Conservation (phyloP, 2,888 invertebrate genomes). For the Beris morrisii region DNA sequence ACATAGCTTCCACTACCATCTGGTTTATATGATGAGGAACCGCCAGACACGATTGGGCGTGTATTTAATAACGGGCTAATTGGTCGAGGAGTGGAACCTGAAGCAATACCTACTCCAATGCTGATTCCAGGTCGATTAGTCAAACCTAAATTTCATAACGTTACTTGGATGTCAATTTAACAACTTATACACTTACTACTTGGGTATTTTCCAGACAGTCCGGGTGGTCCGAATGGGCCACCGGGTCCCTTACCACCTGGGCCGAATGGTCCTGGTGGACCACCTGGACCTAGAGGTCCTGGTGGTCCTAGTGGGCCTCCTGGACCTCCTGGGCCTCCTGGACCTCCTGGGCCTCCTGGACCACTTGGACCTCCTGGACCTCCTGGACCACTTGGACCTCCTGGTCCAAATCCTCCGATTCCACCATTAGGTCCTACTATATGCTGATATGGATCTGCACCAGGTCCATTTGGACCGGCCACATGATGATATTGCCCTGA, state of each 20-base stretch:
- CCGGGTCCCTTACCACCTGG: conserved; percentile 41
- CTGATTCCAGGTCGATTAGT: not conserved
- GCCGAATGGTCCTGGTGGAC: conserved; percentile 33
- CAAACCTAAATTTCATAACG: not conserved
- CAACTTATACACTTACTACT: not conserved
- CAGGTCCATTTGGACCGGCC: conserved; percentile 22
- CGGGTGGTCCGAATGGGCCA: conserved; percentile 44
- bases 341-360: conserved; percentile 41
- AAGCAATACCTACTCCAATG: not conserved
- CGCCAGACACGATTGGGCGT: conserved; percentile 30
- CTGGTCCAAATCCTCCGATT: conserved; percentile 29
- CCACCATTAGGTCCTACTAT: conserved; percentile 54
- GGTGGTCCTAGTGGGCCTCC: conserved; percentile 50
- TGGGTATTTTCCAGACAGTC: conserved; percentile 41
- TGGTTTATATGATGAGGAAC: conserved; percentile 27
- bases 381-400: conserved; percentile 46
- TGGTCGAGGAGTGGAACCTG: not conserved
- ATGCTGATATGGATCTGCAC: conserved; percentile 15
- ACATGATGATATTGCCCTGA: conserved; percentile 49
- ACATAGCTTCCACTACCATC: conserved; percentile 31
- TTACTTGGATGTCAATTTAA: not conserved
- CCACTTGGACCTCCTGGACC: conserved; percentile 45
- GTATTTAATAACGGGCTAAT: not conserved
- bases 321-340: conserved; percentile 47
- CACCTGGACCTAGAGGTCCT: conserved; percentile 34